Evolutionary conservation across 1,140 invertebrate genomes (phyloP), one percentile per base, ranked within the genome.

Genomic region (Drosophila murphyi): DNA sequence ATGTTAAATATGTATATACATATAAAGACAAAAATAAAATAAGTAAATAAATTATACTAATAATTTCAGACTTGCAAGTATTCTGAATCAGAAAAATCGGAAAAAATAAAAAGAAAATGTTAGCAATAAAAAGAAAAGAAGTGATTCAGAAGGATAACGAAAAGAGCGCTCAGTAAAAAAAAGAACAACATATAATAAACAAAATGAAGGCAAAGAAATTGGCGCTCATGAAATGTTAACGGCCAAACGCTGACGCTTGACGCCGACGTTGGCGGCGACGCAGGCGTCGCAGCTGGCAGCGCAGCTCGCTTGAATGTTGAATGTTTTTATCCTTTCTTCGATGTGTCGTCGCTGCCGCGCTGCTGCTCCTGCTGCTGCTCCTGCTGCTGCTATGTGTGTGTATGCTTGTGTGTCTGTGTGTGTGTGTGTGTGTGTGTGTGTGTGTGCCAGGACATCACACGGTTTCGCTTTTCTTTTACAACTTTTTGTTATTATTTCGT

Each of bases 391-490:
- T n/a, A n/a, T n/a, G 8, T 37, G 28, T 65, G 54, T 68, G 54
- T 72, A 47, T 68, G 64, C n/a, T n/a, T 62, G 47, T 75, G 51
- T 56, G 50, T 70, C n/a, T n/a, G n/a, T n/a, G 8, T 37, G 28
- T 65, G 54, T 68, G 54, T 72, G 43, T 68, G 64, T 62, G 47
- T 75, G 51, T 56, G 50, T 70, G 72, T 73, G 61, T 67, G 77
- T 68, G 75, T 81, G 63, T 65, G 63, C 56, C 74, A 89, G 85
- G 80, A 88, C 85, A 88, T 89, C 83, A 87, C 83, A 87, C 83
- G 86, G 85, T 89, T 88, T 88, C 85, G 85, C 85, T 88, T 88
- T 88, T 88, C 85, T 88, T 88, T 88, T 88, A 83, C 85, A 89
- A 87, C 83, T 88, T 88, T 89, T 88, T 88, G 85, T 85, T 88